phyloP scores from a whole-genome alignment of 2,113 vertebrate species.

The Anhinga rufa region DNA sequence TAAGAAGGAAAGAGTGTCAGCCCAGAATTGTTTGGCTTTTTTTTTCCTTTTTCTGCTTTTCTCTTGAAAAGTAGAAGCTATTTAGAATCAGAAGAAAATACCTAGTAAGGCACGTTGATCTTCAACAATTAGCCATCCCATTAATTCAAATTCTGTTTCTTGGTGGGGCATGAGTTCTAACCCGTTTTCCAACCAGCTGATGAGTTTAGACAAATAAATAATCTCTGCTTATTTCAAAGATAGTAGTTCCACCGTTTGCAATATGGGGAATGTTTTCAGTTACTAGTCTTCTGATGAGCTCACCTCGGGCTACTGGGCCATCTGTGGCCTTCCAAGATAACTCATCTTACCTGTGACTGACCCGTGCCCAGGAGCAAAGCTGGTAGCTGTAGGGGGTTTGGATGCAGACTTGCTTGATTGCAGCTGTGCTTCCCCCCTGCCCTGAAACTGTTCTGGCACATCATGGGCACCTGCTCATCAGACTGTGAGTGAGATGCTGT shows the following conservation, averaged over 20 bases:
- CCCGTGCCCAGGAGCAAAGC: background rate
- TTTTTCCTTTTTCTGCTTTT: background rate
- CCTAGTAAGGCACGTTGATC: background rate
- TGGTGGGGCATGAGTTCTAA: background rate
- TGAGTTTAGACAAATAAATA: background rate
- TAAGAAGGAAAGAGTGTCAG: background rate
- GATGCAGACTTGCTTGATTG: background rate
- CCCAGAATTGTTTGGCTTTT: background rate
- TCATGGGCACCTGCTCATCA: background rate
- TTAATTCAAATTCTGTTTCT: background rate
- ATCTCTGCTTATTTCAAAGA: background rate
- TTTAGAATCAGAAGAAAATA: background rate
- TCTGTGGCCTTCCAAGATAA: background rate
- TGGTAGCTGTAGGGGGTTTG: background rate
- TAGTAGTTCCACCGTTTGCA: background rate
- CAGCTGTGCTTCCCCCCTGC: background rate
- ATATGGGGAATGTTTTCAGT: background rate
- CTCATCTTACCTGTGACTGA: background rate
- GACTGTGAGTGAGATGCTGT: background rate
- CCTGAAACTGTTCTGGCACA: background rate
- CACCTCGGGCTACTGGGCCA: background rate
- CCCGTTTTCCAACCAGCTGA: background rate
- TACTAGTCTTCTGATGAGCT: background rate
- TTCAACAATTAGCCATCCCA: background rate
- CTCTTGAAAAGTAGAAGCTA: background rate